Evolutionary conservation across 2,888 invertebrate genomes (phyloP).

Genomic region (Oligia fasciuncula): DNA sequence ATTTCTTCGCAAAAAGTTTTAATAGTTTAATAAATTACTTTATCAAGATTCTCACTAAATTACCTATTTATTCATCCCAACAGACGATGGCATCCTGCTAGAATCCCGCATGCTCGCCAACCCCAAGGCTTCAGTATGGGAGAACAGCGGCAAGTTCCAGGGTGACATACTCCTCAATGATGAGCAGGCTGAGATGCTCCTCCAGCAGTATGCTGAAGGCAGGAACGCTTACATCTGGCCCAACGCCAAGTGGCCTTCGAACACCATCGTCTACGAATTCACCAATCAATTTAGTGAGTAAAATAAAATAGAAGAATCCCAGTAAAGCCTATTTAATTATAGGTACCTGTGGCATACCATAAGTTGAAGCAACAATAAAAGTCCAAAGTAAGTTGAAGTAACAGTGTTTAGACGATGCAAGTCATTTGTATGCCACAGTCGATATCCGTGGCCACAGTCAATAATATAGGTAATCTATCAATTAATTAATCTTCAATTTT

Average conservation of each 20-base stretch:
- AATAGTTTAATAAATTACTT: not conserved
- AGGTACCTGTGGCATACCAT: not conserved
- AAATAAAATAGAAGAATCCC: not conserved
- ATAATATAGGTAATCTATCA: no score
- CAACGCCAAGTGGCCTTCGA: slow-evolving; percentile 72
- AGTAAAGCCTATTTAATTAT: not conserved
- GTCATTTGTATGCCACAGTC: no score
- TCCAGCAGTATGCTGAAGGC: slow-evolving; percentile 69
- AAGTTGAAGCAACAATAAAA: not conserved
- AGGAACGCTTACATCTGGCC: slow-evolving; percentile 74
- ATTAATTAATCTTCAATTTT: no score
- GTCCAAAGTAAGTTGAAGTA: no score
- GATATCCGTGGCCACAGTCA: no score
- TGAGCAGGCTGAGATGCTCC: slow-evolving; percentile 69
- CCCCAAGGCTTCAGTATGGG: slow-evolving; percentile 68
- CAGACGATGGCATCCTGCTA: slow-evolving; percentile 66
- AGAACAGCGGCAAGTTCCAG: slow-evolving; percentile 78
- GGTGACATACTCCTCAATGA: slow-evolving; percentile 78
- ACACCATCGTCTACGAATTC: slow-evolving; percentile 73
- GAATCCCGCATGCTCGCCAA: slow-evolving; percentile 63
- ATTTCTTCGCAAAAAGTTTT: no score
- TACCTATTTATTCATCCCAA: not conserved
- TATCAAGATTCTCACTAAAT: not conserved
- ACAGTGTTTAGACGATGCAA: no score
- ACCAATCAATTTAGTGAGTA: slow-evolving; percentile 68